Evolutionary conservation across 1,140 invertebrate genomes (phyloP), one percentile per base, ranked within the genome.

Genomic region (Mercenaria mercenaria): DNA sequence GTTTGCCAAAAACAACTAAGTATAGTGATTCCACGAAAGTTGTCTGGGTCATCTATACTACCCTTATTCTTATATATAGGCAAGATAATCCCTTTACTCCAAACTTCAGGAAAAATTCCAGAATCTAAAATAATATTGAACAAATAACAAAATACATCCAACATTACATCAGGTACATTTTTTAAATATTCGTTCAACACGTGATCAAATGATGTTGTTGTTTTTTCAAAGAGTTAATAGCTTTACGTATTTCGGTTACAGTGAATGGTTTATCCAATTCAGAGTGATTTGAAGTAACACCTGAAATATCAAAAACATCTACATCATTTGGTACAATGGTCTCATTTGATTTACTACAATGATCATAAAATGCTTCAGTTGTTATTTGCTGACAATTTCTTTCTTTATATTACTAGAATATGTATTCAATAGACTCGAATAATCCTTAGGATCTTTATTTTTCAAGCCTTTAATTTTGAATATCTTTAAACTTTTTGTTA

Each of bases 1-100:
- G 41, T 50, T 79, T 88, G 10, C 85, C 74, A n/a, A 15, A 88
- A 26, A 37, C 74, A 67, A 32, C 85, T 88, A n/a, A 88, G 61
- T 29, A 72, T 20, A 26, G 77, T 81, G 23, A 89, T 64, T 3
- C 50, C 47, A 1, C 87, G 23, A 47, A 50, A 90, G 50, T 90
- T 84, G n/a, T 80, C 61, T 34, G 82, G 69, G 32, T 85, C 61
- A 43, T 67, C n/a, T n/a, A n/a, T n/a, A n/a, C n/a, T n/a, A n/a
- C n/a, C n/a, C n/a, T n/a, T n/a, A n/a, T n/a, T n/a, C n/a, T n/a
- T n/a, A n/a, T n/a, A n/a, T n/a, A n/a, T n/a, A n/a, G n/a, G n/a
- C n/a, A n/a, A n/a, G n/a, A n/a, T n/a, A n/a, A n/a, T n/a, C n/a
- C n/a, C n/a, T n/a, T n/a, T n/a, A n/a, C n/a, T n/a, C n/a, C n/a